Evolutionary conservation across 2,797 vertebrate species (phyloP), one percentile per base, ranked within the genome.

Genomic region (Craterocephalus amniculus): DNA sequence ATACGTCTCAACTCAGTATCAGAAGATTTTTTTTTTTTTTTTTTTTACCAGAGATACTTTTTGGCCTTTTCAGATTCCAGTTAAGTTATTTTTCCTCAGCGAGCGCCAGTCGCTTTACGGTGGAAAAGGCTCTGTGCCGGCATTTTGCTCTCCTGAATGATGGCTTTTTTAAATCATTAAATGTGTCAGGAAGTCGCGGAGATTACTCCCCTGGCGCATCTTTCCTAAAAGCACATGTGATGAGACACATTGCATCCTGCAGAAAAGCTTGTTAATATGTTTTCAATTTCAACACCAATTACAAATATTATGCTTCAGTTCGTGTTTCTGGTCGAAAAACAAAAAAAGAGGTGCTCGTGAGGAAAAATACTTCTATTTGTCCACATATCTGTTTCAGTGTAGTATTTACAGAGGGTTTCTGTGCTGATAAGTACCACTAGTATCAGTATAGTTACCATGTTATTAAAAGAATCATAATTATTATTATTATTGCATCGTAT

Each of bases 401-500:
- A 83, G 87, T 84, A 65, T 85, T 83, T 31, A 48, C 55, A 69
- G 58, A 78, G 55, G 71, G 38, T 78, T 70, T 78, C 36, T 79
- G 59, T 73, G 78, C 81, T 76, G 78, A 80, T 84, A 63, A 85
- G 86, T 81, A 71, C 29, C 72, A 69, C 51, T 40, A 68, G 68
- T 70, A 85, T 84, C 48, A 84, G 78, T 86, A 63, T 58, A 67
- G 77, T 85, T 86, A 83, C 71, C 32, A 57, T 74, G 81, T 79
- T 83, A 83, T 85, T 88, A 83, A 84, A 80, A 68, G 59, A 69
- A 72, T 79, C 13, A 11, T 36, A 36, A 36, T 36, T 12, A 48
- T 48, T 9, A 48, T 48, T 84, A 80, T 88, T 91, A 90, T 87
- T 90, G 88, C 85, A 74, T 88, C 29, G 72, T 35, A 64, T 62